phyloP scores from a whole-genome alignment of 2,797 vertebrate genomes.

The Taenioides sp. region DNA sequence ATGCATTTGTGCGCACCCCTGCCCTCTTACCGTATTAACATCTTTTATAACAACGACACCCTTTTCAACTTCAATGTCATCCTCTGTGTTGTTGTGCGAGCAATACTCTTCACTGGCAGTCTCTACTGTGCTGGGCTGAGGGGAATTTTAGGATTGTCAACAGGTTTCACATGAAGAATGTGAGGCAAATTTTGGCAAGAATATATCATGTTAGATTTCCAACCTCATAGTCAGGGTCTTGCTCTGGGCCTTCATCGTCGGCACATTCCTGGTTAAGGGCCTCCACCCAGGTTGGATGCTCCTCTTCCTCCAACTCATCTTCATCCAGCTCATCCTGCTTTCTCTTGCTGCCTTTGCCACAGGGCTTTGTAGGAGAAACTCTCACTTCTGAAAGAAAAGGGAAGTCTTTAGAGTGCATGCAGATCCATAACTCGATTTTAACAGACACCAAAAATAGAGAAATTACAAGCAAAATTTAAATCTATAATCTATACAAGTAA shows the following conservation, averaged over 20 bases:
- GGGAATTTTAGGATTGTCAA: background rate
- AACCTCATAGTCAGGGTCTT: constrained; percentile 82
- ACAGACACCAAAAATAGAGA: no score
- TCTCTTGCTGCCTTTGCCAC: constrained; percentile 80
- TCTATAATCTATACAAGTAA: no score
- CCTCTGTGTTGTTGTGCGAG: constrained; percentile 79
- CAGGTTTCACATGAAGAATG: no score
- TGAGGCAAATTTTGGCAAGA: background rate
- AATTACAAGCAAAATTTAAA: no score
- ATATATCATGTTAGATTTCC: background rate
- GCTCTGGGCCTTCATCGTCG: constrained; percentile 51
- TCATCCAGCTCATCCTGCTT: constrained; percentile 82
- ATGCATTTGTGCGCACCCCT: background rate
- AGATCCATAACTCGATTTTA: background rate
- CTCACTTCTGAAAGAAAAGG: constrained; percentile 65
- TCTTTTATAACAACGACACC: constrained; percentile 61
- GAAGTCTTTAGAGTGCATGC: background rate
- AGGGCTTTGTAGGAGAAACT: constrained; percentile 71
- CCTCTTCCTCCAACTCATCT: constrained; percentile 72
- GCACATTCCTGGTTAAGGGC: constrained; percentile 69
- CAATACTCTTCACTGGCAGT: constrained; percentile 81
- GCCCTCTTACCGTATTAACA: constrained; percentile 53
- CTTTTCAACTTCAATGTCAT: constrained; percentile 74
- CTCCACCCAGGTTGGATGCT: constrained; percentile 77
- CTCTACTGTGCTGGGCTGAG: constrained; percentile 74